Evolutionary conservation across 2,888 invertebrate genomes (phyloP), one percentile per base, ranked within the genome.

Genomic region (Synergus laeviventris): DNA sequence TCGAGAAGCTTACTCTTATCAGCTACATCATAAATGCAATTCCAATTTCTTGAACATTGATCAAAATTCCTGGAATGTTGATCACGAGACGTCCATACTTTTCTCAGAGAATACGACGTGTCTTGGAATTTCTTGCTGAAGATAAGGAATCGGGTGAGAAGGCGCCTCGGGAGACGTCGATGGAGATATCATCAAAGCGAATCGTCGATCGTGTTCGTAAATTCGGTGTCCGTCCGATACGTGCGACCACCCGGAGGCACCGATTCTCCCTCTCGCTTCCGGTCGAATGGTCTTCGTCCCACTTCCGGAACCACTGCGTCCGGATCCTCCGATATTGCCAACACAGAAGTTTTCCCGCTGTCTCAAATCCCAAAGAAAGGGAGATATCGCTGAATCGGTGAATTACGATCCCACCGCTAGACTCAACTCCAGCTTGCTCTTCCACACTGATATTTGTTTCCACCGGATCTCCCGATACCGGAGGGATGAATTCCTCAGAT

Each of bases 141-240:
- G 77, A 79, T 75, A 78, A 78, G 75, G 36, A 77, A 73, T 74
- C 42, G 45, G 42, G 73, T 59, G 62, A 56, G 39, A 24, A 16
- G 21, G 74, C 77, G 79, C 78, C 77, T 81, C 60, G 77, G 76
- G 79, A 82, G 82, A 81, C 80, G 77, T 81, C 84, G 83, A 84
- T 84, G 82, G 83, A 85, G 86, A 86, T 85, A 85, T 84, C 82
- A 84, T 84, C 84, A 81, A 83, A 85, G 81, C 78, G 81, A 76
- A 80, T 73, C 79, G 81, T 82, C 84, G 85, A 86, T 83, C 84
- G 82, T 79, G 81, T 84, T 83, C 84, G 82, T 84, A 85, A 85
- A 85, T 85, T 86, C 81, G 80, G 79, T 81, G 82, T 82, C 81
- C 80, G 76, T 81, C 79, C 77, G 74, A 78, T 78, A 82, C 79